Evolutionary conservation across 2,113 vertebrate genomes (phyloP).

Genomic region (Caranx melampygus): DNA sequence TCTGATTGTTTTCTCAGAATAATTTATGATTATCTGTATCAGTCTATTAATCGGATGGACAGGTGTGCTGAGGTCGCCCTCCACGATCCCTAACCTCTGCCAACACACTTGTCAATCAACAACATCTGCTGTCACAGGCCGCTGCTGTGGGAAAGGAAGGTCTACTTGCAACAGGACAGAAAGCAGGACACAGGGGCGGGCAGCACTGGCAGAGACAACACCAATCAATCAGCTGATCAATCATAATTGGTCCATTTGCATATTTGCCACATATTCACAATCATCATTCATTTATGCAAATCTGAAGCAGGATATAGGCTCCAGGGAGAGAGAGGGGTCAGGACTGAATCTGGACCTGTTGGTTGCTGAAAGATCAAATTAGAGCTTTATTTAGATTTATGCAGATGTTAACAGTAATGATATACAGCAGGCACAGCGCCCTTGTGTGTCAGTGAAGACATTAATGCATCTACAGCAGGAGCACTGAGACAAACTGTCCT

Average conservation of each 20-base stretch:
- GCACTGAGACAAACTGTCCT: not conserved
- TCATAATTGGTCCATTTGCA: constrained; percentile 74
- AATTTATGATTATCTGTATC: not conserved
- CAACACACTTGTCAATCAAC: constrained; percentile 59
- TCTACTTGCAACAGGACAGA: constrained; percentile 25
- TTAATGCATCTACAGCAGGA: constrained; percentile 37
- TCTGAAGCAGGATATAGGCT: constrained; percentile 33
- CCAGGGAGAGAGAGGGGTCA: constrained; percentile 67
- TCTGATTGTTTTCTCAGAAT: not conserved
- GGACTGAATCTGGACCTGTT: constrained; percentile 60
- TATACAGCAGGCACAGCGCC: constrained; percentile 62
- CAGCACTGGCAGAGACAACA: constrained; percentile 44
- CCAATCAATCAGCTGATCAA: constrained; percentile 79
- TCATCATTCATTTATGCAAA: constrained; percentile 76
- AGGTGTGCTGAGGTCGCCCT: not conserved
- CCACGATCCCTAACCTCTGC: constrained; percentile 19
- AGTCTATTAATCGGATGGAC: not conserved
- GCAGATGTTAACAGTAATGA: constrained; percentile 78
- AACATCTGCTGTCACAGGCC: constrained; percentile 58
- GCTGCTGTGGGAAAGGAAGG: constrained; percentile 35
- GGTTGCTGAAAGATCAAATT: constrained; percentile 67
- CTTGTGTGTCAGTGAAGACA: constrained; percentile 56
- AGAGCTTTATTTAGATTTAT: constrained; percentile 81
- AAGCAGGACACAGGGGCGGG: not conserved
- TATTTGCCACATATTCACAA: constrained; percentile 61